Base-by-base conservation (phyloP, 2,113 vertebrate species). In the Actenoides lindsayi region DNA sequence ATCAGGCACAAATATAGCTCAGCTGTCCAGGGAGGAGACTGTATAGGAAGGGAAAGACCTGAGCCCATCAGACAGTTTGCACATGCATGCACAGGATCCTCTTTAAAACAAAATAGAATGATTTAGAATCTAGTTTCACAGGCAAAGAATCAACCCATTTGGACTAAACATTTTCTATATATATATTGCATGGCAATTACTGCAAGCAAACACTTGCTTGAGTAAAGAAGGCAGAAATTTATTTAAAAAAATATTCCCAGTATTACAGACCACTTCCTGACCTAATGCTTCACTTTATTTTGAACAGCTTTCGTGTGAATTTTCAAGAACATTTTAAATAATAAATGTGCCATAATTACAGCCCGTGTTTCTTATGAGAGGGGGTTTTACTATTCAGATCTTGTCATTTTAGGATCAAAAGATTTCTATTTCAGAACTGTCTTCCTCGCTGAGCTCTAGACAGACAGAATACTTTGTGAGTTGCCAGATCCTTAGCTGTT, bases 401-500 rank as follows among this genome's bases (percentile, higher is more conserved):
- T 93, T 96, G 92, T 95, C 93, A 93, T 86, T 94, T 94, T 75
- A 90, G 93, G 94, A 97, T 96, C 94, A 96, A 93, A 90, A 95
- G 94, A 94, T 89, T 96, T 94, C 94, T 95, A 84, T 96, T 97
- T 96, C 91, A 89, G 89, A 93, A 82, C 70, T 94, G 73, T 89
- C 85, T 93, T 89, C 62, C 89, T 93, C 73, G 77, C 89, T 82
- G 89, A 96, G 91, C 77, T 84, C 83, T 96, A 96, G 94, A 92
- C 83, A 96, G 94, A 86, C 92, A 71, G 81, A 89, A 86, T 79
- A 68, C 57, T 82, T 95, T 0, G 8, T 95, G 91, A 96, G 87
- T 53, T 96, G 81, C 83, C 70, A 63, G 81, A 91, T 84, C 65
- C 53, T 82, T 87, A 64, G 81, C 48, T 87, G 57, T 75, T 95